Evolutionary conservation across 2,797 vertebrate species (phyloP).

Genomic region (Mastacembelus armatus): DNA sequence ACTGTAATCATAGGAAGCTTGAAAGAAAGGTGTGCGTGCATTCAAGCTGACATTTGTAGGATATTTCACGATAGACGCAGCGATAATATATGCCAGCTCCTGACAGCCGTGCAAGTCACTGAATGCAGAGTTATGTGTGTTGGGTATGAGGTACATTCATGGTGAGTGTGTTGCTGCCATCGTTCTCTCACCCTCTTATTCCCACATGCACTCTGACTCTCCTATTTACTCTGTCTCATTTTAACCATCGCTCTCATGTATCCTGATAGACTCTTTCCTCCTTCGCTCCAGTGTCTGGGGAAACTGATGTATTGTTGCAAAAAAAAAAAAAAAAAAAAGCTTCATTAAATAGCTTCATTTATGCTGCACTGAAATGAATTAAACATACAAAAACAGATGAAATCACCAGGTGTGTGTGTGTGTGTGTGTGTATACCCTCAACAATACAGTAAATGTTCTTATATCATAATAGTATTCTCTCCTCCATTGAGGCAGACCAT

Average conservation of each 20-base stretch:
- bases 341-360: conserved; percentile 32
- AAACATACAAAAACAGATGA: not conserved
- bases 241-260: not conserved
- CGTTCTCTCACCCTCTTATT: conserved; percentile 10
- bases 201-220: conserved; percentile 20
- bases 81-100: conserved; percentile 38
- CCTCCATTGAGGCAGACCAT: conserved; percentile 22
- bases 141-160: conserved; percentile 14
- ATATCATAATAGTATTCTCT: conserved; percentile 27
- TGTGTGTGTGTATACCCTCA: not conserved
- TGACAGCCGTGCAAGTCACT: conserved; percentile 20
- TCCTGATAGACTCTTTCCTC: conserved; percentile 17
- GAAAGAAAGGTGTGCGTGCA: conserved; percentile 6
- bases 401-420: not conserved
- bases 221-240: conserved; percentile 30
- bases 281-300: not conserved
- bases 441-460: conserved; percentile 32
- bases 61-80: conserved; percentile 25
- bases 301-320: conserved; percentile 15
- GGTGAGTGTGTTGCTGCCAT: not conserved
- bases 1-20: not conserved
- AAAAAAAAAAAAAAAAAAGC: too few relatives aligned
- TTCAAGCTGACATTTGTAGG: conserved; percentile 38
- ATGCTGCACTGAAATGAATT: conserved; percentile 4
- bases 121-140: conserved; percentile 25